These are phyloP conservation scores for Plumapathes pennacea DNA, from an alignment of 92 coral and sea anemone species.

Conservation along the genomic window DNA sequence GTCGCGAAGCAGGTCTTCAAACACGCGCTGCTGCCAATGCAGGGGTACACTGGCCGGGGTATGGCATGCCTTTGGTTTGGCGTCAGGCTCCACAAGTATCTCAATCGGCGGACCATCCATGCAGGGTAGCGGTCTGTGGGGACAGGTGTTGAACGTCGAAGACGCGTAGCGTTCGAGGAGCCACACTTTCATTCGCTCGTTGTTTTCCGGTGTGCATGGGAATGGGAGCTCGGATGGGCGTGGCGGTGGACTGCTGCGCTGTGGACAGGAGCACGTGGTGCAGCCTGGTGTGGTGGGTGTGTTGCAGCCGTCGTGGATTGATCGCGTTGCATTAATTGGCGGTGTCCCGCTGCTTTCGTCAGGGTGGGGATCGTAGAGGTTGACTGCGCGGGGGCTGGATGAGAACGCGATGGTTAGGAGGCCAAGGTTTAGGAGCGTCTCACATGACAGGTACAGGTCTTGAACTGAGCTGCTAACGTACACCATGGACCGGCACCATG, in stretches of 20 bases:
- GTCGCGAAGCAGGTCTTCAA: slow-evolving; percentile 31
- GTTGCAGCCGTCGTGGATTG: slow-evolving; percentile 46
- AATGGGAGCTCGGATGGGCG: slow-evolving; percentile 50
- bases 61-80: slow-evolving; percentile 64
- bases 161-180: slow-evolving; percentile 48
- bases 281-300: slow-evolving; percentile 3
- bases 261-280: slow-evolving; percentile 47
- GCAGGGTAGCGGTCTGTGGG: slow-evolving; percentile 28
- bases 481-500: slow-evolving; percentile 62
- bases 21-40: slow-evolving; percentile 42
- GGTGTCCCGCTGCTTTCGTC: neutral
- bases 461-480: slow-evolving; percentile 65
- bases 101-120: slow-evolving; percentile 35
- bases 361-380: neutral
- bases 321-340: slow-evolving; percentile 22
- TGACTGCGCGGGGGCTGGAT: neutral
- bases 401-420: slow-evolving; percentile 37
- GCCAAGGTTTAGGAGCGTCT: slow-evolving; percentile 64
- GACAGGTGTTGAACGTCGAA: slow-evolving; percentile 12
- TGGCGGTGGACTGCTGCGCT: slow-evolving; percentile 34
- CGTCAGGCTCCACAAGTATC: slow-evolving; percentile 21
- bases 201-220: slow-evolving; percentile 52
- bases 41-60: slow-evolving; percentile 44
- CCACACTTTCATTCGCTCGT: slow-evolving; percentile 44
- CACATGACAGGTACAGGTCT: slow-evolving; percentile 65